A percentile compares a stretch with the other conserved stretches of the same genome.
Conservation (phyloP, 1,140 invertebrate genomes). For the Drosophila parabipectinata region DNA sequence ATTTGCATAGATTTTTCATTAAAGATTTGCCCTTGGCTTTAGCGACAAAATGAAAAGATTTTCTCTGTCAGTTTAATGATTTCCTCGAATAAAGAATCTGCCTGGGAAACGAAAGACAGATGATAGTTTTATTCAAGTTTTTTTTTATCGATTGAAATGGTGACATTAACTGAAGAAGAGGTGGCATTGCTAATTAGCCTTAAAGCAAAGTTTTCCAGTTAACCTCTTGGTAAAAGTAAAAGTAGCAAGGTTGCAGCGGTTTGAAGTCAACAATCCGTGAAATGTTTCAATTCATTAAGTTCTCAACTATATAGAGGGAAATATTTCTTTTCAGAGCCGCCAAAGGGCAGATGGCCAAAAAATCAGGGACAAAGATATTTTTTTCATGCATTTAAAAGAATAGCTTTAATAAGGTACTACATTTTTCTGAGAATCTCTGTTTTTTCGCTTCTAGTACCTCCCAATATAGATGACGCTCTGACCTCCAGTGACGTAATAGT, state of each 20-base stretch:
- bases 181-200: slow-evolving; percentile 56
- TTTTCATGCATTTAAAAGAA: too few species aligned
- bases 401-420: too few species aligned
- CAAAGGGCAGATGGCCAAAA: neutral
- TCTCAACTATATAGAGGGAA: neutral
- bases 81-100: slow-evolving; percentile 16
- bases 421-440: neutral
- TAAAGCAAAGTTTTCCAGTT: slow-evolving; percentile 43
- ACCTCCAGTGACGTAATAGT: slow-evolving; percentile 96
- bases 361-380: too few species aligned
- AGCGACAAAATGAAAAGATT: slow-evolving; percentile 40
- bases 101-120: slow-evolving; percentile 47
- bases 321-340: neutral
- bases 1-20: slow-evolving; percentile 80
- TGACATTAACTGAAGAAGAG: neutral
- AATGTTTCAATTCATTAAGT: slow-evolving; percentile 35
- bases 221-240: slow-evolving; percentile 22
- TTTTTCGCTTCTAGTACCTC: slow-evolving; percentile 90
- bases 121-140: slow-evolving; percentile 76
- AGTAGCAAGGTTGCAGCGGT: slow-evolving; percentile 36
- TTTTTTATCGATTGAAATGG: slow-evolving; percentile 58
- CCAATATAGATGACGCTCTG: slow-evolving; percentile 94
- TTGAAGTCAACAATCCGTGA: slow-evolving; percentile 70
- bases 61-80: slow-evolving; percentile 26
- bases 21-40: slow-evolving; percentile 54